These are phyloP conservation scores for Xylocopa sonorina DNA, from an alignment of 1,140 invertebrate genomes.

Conservation along the genomic window DNA sequence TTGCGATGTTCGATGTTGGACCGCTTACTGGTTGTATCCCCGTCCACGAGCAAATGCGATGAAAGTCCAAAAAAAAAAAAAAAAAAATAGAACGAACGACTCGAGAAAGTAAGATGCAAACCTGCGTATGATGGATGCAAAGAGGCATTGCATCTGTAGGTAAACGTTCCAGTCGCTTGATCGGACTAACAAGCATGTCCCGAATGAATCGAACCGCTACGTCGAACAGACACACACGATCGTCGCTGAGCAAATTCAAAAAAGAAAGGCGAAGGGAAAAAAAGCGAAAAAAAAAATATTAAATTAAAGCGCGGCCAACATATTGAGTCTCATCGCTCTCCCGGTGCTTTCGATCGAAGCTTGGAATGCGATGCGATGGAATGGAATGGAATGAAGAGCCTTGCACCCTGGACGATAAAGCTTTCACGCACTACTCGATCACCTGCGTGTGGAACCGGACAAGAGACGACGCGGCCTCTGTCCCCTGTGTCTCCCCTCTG, in stretches of 20 bases:
- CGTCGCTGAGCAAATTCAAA: neutral
- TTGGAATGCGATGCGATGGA: conserved; percentile 65
- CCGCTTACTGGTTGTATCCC: conserved; percentile 70
- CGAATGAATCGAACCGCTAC: neutral
- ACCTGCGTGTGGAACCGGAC: conserved; percentile 14
- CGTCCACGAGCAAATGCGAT: conserved; percentile 35
- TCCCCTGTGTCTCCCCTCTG: conserved; percentile 15
- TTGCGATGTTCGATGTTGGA: conserved; percentile 80
- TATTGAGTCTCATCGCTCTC: conserved; percentile 34
- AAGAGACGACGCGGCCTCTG: neutral
- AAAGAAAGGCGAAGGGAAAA: neutral
- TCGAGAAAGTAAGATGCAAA: neutral
- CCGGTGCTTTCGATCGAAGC: conserved; percentile 56
- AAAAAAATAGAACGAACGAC: neutral
- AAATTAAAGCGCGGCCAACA: neutral
- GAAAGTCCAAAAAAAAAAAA: neutral
- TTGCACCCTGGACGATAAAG: conserved; percentile 63
- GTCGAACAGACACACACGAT: neutral
- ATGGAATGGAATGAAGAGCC: conserved; percentile 60
- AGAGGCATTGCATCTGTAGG: neutral
- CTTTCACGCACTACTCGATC: conserved; percentile 59
- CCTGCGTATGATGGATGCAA: neutral
- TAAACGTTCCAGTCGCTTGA: neutral
- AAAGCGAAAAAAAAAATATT: neutral
- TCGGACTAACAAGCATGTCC: no score